Conservation (phyloP, 2,113 vertebrate genomes). For the Herpetotheres cachinnans region DNA sequence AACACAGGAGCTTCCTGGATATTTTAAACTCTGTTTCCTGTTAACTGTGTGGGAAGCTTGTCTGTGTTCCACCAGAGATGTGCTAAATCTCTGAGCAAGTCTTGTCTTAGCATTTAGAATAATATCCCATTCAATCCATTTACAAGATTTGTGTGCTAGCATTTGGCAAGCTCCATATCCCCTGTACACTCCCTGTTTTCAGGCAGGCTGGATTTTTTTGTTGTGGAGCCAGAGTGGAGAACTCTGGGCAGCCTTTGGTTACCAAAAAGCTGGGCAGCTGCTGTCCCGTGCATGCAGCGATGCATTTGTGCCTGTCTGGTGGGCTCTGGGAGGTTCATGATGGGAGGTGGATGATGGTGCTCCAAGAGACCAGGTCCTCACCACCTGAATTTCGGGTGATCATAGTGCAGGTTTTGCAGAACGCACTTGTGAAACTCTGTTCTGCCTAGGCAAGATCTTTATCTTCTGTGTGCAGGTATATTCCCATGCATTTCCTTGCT, state of each 20-base stretch:
- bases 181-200: not conserved
- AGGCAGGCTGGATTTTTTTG: not conserved
- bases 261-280: not conserved
- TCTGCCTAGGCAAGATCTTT: not conserved
- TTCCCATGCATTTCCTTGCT: not conserved
- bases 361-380: not conserved
- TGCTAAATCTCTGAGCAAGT: not conserved
- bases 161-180: not conserved
- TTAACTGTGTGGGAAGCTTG: not conserved
- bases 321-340: not conserved
- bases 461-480: not conserved
- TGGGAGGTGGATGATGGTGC: not conserved
- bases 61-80: not conserved
- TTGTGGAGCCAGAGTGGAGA: not conserved
- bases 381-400: not conserved
- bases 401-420: not conserved
- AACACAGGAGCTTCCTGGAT: not conserved
- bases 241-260: not conserved
- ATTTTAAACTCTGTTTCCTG: not conserved
- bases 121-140: not conserved
- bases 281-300: rapidly evolving
- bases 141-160: not conserved
- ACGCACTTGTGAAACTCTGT: not conserved
- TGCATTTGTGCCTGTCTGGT: rapidly evolving
- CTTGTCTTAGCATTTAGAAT: not conserved